phyloP scores from a whole-genome alignment of 2,113 vertebrate genomes.

The Lichenostomus cassidix region DNA sequence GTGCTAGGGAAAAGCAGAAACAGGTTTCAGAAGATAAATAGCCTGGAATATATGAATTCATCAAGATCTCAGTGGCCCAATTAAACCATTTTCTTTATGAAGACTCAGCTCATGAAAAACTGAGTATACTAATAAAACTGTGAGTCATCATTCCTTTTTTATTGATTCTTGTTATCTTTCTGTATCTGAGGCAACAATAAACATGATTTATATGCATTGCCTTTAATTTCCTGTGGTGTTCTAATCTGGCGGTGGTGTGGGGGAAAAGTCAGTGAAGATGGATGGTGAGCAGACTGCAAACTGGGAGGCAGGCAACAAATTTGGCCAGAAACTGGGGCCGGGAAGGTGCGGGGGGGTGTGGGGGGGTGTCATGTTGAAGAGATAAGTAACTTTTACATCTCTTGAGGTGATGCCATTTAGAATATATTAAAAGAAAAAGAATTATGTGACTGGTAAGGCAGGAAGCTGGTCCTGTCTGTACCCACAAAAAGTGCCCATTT shows the following conservation, averaged over 20 bases:
- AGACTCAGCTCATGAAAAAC: conserved; percentile 32
- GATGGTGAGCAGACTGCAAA: neutral
- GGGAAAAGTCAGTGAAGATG: conserved; percentile 9
- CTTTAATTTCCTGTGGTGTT: conserved; percentile 31
- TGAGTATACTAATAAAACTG: conserved; percentile 40
- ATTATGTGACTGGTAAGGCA: neutral
- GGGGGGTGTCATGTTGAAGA: neutral
- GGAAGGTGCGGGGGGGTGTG: too few species aligned
- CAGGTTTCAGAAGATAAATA: conserved; percentile 16
- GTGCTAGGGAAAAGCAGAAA: neutral
- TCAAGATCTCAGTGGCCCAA: conserved; percentile 12
- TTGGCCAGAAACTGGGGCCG: neutral
- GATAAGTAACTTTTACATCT: neutral
- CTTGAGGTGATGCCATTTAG: neutral
- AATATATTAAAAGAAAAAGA: neutral
- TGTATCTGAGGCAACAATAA: conserved; percentile 40
- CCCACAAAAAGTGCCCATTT: neutral
- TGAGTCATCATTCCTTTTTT: conserved; percentile 38
- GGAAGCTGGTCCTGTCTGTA: neutral
- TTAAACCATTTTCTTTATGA: conserved; percentile 25
- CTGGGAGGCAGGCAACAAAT: neutral
- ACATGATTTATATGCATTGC: conserved; percentile 40
- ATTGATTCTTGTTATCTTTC: conserved; percentile 44
- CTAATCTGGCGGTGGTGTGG: neutral
- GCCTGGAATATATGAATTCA: neutral